A percentile compares a stretch with the other conserved stretches of the same genome.
Evolutionary conservation across 30 jellyfish, hydroid and myxozoan species (phyloP).

Genomic region (Rhopilema esculentum): DNA sequence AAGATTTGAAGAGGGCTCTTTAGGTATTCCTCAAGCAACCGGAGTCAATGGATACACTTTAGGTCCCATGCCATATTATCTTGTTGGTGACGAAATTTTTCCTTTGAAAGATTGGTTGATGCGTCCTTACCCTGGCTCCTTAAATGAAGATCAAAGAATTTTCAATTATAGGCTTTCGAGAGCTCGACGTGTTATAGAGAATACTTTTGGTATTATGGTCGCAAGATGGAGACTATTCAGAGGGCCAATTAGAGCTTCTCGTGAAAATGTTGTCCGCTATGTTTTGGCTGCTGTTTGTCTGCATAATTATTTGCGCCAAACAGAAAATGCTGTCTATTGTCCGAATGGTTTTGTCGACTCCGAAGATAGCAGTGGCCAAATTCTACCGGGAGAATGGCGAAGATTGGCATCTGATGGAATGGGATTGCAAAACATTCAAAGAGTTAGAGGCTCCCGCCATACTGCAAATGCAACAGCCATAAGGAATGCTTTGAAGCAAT

Average conservation of each 20-base stretch:
- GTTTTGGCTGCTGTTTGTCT: conserved; percentile 41
- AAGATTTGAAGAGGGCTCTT: conserved; percentile 32
- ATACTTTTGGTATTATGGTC: conserved; percentile 39
- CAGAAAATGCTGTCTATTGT: conserved; percentile 62
- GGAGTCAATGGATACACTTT: neutral
- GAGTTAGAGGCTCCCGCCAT: conserved; percentile 27
- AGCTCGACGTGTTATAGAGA: conserved; percentile 27
- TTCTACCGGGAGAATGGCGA: conserved; percentile 41
- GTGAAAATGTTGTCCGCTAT: neutral
- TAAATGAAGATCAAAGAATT: conserved; percentile 31
- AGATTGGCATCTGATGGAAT: conserved; percentile 18
- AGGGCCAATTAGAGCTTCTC: conserved; percentile 34
- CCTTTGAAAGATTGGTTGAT: conserved; percentile 59
- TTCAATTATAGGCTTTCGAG: conserved; percentile 55
- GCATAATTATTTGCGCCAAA: conserved; percentile 55
- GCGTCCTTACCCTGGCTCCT: conserved; percentile 49
- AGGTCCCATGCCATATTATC: conserved; percentile 16
- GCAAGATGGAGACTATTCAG: conserved; percentile 51
- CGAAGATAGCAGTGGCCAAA: conserved; percentile 62
- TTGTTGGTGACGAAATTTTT: conserved; percentile 66
- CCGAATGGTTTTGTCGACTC: conserved; percentile 72
- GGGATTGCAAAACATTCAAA: conserved; percentile 3
- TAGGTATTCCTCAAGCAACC: conserved; percentile 24
- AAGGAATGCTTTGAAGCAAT: conserved; percentile 17
- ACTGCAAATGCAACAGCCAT: conserved; percentile 5